Evolutionary conservation across 2,888 invertebrate genomes (phyloP).

Genomic region (Saturnia japonica): DNA sequence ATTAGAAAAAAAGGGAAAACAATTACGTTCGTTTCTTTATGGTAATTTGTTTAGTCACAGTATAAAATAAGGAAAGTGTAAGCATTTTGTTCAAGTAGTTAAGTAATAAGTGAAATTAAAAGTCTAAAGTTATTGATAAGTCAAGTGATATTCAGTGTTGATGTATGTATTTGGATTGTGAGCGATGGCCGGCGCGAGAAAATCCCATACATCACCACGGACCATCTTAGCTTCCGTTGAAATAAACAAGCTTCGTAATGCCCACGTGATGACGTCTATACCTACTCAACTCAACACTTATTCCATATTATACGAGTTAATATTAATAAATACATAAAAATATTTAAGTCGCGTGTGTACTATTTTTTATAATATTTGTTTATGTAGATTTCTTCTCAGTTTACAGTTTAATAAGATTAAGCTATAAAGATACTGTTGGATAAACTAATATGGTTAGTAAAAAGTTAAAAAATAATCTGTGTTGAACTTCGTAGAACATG

Average conservation of each 20-base stretch:
- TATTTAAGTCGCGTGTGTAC: no score
- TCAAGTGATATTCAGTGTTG: slow-evolving; percentile 22
- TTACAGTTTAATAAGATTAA: no score
- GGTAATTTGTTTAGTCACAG: neutral
- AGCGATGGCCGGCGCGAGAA: slow-evolving; percentile 12
- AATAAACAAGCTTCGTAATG: slow-evolving; percentile 29
- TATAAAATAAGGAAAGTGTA: no score
- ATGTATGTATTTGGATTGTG: slow-evolving; percentile 9
- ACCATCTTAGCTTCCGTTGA: slow-evolving; percentile 25
- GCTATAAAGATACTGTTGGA: no score
- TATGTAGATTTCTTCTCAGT: no score
- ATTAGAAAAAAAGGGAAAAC: neutral
- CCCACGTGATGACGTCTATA: slow-evolving; percentile 26
- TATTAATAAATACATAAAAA: neutral
- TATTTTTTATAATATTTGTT: no score
- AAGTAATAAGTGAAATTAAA: neutral
- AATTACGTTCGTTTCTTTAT: neutral
- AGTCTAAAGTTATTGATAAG: slow-evolving; percentile 23
- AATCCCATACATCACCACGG: slow-evolving; percentile 24
- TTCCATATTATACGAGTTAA: slow-evolving; percentile 3
- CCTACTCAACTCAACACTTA: slow-evolving; percentile 22
- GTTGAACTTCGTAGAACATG: no score
- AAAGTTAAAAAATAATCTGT: no score
- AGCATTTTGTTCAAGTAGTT: neutral
- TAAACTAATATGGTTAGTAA: no score